Evolutionary conservation across 2,888 invertebrate genomes (phyloP), one percentile per base, ranked within the genome.

Genomic region (Exephanes ischioxanthus): DNA sequence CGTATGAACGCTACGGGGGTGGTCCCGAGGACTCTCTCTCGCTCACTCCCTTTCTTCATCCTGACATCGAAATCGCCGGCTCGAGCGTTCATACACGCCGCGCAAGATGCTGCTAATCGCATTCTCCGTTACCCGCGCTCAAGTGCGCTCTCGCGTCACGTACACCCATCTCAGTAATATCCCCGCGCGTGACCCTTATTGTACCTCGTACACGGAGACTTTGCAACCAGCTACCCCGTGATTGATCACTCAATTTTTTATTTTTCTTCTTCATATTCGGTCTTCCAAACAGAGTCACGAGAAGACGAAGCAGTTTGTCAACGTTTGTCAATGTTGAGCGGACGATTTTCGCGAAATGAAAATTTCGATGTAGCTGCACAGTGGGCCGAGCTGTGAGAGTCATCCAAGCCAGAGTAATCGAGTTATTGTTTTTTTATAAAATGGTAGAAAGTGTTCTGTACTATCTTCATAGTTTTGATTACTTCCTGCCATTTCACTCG

Each of bases 1-100:
- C 63, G 85, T 76, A 67, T 82, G 73, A 84, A 77, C 77, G 85
- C 91, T 70, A 90, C 89, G 90, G 90, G 91, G 91, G 91, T 91
- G 91, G 91, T 91, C 91, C 88, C 63, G 81, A 58, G 63, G 75
- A 80, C n/a, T 70, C 51, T 75, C 41, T 63, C 70, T 76, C 58
- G 33, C 84, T 81, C 70, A 51, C 80, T 83, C 78, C 75, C 75
- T 75, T 84, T 84, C 53, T 85, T 72, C 68, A 30, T 30, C 19
- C 79, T 77, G 77, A 68, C 72, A 72, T 33, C 67, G 55, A 76
- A 75, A 80, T 72, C 61, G 67, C 48, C 41, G 53, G 51, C 37
- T 53, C 80, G 61, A 79, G 75, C 53, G 45, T 67, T 67, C 77
- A 67, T 16, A 55, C 22, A 26, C 19, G 78, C 72, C 55, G 45